Conservation (phyloP, 2,797 vertebrate species). For the Enteromius anoplus region DNA sequence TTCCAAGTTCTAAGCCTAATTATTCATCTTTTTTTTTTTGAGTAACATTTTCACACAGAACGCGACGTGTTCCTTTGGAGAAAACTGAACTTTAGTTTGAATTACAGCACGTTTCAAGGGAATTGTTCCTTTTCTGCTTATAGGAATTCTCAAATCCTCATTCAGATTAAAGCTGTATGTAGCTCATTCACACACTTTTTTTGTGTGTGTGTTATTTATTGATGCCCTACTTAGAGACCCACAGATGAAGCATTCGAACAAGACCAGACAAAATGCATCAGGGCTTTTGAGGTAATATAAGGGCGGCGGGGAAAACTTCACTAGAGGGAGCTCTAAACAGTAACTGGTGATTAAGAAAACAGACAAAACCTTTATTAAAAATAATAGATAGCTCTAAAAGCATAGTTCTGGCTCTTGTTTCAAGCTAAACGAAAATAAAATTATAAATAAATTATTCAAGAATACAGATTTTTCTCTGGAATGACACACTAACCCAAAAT, state of each 20-base stretch:
- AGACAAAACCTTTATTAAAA: conserved; percentile 20
- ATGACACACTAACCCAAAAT: not conserved
- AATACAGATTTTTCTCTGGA: not conserved
- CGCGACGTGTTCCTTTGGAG: conserved; percentile 17
- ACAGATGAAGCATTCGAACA: not conserved
- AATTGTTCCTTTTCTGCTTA: conserved; percentile 24
- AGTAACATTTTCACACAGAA: conserved; percentile 9
- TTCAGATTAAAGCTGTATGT: conserved; percentile 35
- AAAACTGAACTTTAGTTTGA: conserved; percentile 56
- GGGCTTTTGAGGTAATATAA: not conserved
- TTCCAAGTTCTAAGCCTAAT: not conserved
- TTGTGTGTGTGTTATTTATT: not conserved
- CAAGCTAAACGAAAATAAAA: not conserved
- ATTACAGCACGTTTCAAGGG: conserved; percentile 35
- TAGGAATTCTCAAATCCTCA: conserved; percentile 6
- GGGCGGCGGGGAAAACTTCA: conserved; percentile 23
- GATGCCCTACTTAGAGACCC: conserved; percentile 47
- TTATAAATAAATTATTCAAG: not conserved
- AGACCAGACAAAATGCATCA: conserved; percentile 15
- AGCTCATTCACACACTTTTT: conserved; percentile 46
- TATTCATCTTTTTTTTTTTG: not conserved
- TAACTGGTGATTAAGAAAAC: conserved; percentile 21
- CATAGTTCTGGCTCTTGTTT: not conserved
- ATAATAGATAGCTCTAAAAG: not conserved
- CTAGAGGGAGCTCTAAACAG: conserved; percentile 51